A percentile compares a stretch with the other conserved stretches of the same genome.
These are phyloP conservation scores for Eulemur rufifrons DNA, from an alignment of 2,113 vertebrate species.

Conservation along the genomic window DNA sequence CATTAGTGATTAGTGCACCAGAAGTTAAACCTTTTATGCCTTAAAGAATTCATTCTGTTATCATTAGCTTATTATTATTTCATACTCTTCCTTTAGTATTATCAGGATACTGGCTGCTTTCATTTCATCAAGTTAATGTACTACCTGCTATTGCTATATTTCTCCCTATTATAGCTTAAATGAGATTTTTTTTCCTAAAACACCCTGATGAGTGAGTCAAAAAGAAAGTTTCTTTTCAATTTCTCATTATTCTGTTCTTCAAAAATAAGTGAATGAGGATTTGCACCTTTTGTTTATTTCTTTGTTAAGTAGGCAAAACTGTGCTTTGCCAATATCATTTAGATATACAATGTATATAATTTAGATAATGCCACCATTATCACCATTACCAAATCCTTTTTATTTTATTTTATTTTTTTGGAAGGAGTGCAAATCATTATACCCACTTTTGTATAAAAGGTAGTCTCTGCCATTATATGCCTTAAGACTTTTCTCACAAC, in stretches of 20 bases:
- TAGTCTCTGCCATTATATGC: background rate
- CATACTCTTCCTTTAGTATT: constrained; percentile 18
- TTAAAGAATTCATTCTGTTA: constrained; percentile 52
- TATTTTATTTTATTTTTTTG: background rate
- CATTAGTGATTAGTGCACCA: constrained; percentile 40
- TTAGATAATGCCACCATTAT: background rate
- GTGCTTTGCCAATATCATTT: background rate
- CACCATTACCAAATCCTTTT: background rate
- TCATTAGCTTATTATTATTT: constrained; percentile 41
- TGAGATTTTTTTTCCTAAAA: background rate
- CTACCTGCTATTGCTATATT: background rate
- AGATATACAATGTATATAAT: background rate
- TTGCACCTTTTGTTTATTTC: background rate
- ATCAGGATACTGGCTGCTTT: constrained; percentile 20
- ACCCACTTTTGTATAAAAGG: background rate
- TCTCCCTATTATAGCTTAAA: background rate
- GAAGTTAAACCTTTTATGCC: constrained; percentile 53
- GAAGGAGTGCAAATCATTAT: background rate
- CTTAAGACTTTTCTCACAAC: background rate
- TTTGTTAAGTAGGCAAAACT: background rate
- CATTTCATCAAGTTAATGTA: background rate
- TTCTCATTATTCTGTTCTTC: background rate
- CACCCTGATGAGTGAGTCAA: background rate
- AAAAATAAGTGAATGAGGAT: background rate
- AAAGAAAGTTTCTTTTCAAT: constrained; percentile 7